Conservation (phyloP, 2,888 invertebrate species). For the Conops quadrifasciatus region DNA sequence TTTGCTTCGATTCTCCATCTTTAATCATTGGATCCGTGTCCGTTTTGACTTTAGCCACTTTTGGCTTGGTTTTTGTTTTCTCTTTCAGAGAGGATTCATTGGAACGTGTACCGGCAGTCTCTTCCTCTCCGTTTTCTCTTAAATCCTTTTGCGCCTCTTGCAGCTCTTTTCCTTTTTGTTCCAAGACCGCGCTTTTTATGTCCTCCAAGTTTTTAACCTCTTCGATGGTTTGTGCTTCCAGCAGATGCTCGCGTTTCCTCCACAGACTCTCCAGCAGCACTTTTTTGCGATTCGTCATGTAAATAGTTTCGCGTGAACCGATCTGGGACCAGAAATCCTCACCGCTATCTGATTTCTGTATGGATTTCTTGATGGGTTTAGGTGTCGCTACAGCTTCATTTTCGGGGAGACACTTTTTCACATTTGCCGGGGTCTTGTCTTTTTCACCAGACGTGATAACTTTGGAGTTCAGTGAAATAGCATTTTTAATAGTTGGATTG, state of each 20-base stretch:
- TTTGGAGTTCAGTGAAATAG: slow-evolving; percentile 14
- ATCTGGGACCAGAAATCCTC: slow-evolving; percentile 74
- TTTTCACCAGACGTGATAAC: not conserved
- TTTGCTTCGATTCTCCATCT: not conserved
- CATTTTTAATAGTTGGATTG: not conserved
- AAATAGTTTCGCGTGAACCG: slow-evolving; percentile 73
- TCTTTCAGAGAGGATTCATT: slow-evolving; percentile 14
- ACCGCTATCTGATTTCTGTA: slow-evolving; percentile 60
- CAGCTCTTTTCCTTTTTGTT: slow-evolving; percentile 45
- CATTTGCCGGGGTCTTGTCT: not conserved
- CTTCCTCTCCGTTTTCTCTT: not conserved
- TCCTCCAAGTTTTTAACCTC: slow-evolving; percentile 44
- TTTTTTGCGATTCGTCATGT: slow-evolving; percentile 70
- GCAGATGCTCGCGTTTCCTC: slow-evolving; percentile 44
- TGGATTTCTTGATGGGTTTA: slow-evolving; percentile 51
- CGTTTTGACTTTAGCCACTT: slow-evolving; percentile 1
- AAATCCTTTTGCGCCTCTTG: slow-evolving; percentile 30
- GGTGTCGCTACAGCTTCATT: slow-evolving; percentile 49
- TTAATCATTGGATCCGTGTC: not conserved
- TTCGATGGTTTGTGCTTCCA: slow-evolving; percentile 40
- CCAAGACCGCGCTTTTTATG: slow-evolving; percentile 41
- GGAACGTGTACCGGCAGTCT: not conserved
- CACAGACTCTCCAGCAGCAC: slow-evolving; percentile 64
- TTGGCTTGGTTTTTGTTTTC: slow-evolving; percentile 33
- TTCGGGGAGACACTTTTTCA: not conserved